Evolutionary conservation across 2,797 vertebrate species (phyloP), one percentile per base, ranked within the genome.

Genomic region (Tangara arthus): DNA sequence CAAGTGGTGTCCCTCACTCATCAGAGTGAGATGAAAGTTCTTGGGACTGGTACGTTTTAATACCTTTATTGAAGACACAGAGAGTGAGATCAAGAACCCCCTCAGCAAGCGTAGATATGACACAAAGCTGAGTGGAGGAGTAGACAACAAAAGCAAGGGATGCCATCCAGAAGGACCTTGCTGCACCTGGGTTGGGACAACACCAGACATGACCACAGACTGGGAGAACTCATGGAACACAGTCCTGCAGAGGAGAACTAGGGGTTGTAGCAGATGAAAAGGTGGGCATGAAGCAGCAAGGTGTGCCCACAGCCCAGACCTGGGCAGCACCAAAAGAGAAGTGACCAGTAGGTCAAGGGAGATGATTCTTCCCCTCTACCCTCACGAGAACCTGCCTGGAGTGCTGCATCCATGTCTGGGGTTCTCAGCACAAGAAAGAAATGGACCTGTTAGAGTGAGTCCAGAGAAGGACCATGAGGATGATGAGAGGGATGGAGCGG

Each of bases 101-200:
- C 15, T 44, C 64, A 77, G 37, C 18, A 39, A 32, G 12, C 0
- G 0, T 6, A 44, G 30, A 59, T 21, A 70, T 32, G 21, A 17
- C n/a, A 77, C 6, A 56, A 70, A 70, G 24, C 8, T 39, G 24
- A 44, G 12, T 52, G 44, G 37, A 57, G n/a, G 18, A 52, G 4
- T 1, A 46, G 21, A 39, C 50, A 69, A 32, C 17, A 64, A 30
- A 70, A 76, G 4, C 6, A 32, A 69, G 23, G 4, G 11, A 37
- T 49, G 15, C 5, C 13, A 28, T 27, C n/a, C 32, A 56, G 32
- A 28, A 24, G 14, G 41, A 75, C 34, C 30, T 12, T 5, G 3
- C 35, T 55, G 26, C 15, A 10, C 24, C 14, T 56, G 39, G 21
- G 8, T 4, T 56, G 35, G 9, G 35, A 9, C 19, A 76, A 15